Percentiles rank a stretch among this genome's conserved stretches.
These are phyloP conservation scores for Julus scanicus DNA, from an alignment of 2,888 invertebrate genomes.

Conservation along the genomic window DNA sequence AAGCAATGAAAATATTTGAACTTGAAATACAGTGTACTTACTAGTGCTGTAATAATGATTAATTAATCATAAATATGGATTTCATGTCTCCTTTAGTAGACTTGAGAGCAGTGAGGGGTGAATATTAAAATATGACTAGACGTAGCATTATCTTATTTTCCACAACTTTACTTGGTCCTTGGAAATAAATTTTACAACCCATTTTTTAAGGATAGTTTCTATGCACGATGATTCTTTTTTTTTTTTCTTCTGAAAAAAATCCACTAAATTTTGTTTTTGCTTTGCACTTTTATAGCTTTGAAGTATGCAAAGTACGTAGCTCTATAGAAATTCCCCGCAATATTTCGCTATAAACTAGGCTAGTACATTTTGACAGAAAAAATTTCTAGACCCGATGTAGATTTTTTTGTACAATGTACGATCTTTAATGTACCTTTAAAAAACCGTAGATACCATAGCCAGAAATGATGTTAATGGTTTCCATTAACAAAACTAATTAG, in stretches of 20 bases:
- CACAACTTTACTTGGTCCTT: not conserved
- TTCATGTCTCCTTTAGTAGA: not conserved
- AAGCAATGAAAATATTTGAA: not conserved
- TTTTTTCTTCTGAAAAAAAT: not conserved
- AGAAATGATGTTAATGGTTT: too few relatives aligned
- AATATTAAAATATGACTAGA: not conserved
- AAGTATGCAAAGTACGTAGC: too few relatives aligned
- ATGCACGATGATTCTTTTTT: not conserved
- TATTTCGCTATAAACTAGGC: too few relatives aligned
- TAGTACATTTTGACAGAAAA: too few relatives aligned
- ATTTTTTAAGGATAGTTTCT: not conserved
- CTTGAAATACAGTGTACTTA: not conserved
- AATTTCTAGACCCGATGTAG: too few relatives aligned
- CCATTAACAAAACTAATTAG: too few relatives aligned
- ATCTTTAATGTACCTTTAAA: too few relatives aligned
- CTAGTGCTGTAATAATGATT: not conserved
- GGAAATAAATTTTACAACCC: not conserved
- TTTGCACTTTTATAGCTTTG: too few relatives aligned
- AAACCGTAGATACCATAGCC: too few relatives aligned
- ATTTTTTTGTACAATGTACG: too few relatives aligned
- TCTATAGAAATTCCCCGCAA: too few relatives aligned
- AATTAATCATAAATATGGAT: not conserved
- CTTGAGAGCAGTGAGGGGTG: not conserved
- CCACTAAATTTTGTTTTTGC: too few relatives aligned
- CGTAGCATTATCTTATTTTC: not conserved